Evolutionary conservation across 92 coral and sea anemone genomes (phyloP).

Genomic region (Blastomussa wellsi): DNA sequence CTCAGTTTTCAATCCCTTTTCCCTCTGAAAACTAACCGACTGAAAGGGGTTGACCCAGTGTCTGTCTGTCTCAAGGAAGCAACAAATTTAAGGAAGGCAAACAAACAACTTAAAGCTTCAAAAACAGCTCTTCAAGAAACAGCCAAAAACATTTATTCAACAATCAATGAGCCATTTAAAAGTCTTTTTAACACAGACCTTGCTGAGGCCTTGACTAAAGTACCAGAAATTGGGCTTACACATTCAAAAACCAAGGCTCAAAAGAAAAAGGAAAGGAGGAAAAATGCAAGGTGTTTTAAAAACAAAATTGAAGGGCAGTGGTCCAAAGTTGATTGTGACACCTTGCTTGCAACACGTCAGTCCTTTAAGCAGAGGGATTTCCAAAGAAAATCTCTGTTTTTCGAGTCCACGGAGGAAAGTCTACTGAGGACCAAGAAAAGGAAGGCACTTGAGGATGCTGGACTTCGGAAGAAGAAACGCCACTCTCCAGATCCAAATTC

Average conservation of each 20-base stretch:
- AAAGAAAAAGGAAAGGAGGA: slow-evolving; percentile 5
- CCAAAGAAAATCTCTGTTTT: slow-evolving; percentile 15
- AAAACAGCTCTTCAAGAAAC: not conserved
- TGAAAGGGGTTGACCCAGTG: slow-evolving; percentile 1
- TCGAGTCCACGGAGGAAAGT: slow-evolving; percentile 13
- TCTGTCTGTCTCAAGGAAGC: not conserved
- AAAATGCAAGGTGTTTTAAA: not conserved
- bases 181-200: not conserved
- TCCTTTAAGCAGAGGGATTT: slow-evolving; percentile 22
- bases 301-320: not conserved
- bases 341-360: slow-evolving; percentile 26
- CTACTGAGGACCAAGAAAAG: not conserved
- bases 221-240: slow-evolving; percentile 13
- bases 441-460: slow-evolving; percentile 18
- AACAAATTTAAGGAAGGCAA: not conserved
- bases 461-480: slow-evolving; percentile 15
- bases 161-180: slow-evolving; percentile 14
- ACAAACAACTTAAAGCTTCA: not conserved
- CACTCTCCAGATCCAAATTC: slow-evolving; percentile 21
- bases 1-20: not conserved
- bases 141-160: not conserved
- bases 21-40: not conserved
- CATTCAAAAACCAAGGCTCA: slow-evolving; percentile 7
- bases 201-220: slow-evolving; percentile 13
- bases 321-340: slow-evolving; percentile 24